These are phyloP conservation scores for Parauchenoglanis punctatus DNA, from an alignment of 2,797 vertebrate genomes.

Conservation along the genomic window DNA sequence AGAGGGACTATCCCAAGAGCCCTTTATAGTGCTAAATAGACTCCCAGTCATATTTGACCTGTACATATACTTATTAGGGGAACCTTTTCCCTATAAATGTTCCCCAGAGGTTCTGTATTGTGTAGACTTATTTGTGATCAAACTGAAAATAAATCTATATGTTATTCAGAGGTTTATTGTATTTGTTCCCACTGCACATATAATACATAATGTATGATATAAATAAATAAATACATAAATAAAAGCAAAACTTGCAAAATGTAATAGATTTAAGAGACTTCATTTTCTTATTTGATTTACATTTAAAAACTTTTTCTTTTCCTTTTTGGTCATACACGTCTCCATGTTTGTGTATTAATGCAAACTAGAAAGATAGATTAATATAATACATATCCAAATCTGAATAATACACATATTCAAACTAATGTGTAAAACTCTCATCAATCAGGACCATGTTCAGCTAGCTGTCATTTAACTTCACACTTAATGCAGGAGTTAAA, in stretches of 20 bases:
- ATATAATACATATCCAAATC: too few species aligned
- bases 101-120: background rate
- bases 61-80: background rate
- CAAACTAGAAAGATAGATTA: background rate
- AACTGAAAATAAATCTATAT: slow-evolving; percentile 3
- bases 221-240: background rate
- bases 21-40: background rate
- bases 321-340: background rate
- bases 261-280: background rate
- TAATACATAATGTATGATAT: background rate
- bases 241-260: background rate
- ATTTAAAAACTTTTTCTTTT: background rate
- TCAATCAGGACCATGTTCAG: background rate
- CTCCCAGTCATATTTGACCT: background rate
- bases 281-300: background rate
- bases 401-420: background rate
- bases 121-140: background rate
- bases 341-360: background rate
- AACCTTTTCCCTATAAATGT: background rate
- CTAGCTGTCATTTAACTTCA: background rate
- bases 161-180: background rate
- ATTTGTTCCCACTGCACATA: background rate
- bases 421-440: background rate
- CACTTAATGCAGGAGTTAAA: background rate
- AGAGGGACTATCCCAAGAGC: background rate